Percentiles rank a stretch among this genome's conserved stretches.
These are phyloP conservation scores for Cerceris ruficornis DNA, from an alignment of 2,888 invertebrate genomes.

Conservation along the genomic window DNA sequence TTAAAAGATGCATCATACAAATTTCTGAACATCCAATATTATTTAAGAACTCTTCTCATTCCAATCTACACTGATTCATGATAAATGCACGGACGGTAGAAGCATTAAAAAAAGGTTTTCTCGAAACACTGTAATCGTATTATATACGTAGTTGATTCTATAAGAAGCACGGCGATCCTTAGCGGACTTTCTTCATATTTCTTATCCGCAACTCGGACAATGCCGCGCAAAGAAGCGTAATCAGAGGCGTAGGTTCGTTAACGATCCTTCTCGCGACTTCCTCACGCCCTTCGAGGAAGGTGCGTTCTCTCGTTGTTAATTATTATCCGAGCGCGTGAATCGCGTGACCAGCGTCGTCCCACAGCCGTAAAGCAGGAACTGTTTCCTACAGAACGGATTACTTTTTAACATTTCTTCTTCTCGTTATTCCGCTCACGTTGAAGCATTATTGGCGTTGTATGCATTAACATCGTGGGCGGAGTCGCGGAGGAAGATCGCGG, in stretches of 20 bases:
- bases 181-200: neutral
- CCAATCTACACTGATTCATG: no score
- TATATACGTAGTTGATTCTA: neutral
- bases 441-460: slow-evolving; percentile 41
- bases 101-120: no score
- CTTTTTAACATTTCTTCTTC: neutral
- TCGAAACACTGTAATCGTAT: neutral
- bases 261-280: slow-evolving; percentile 44
- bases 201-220: slow-evolving; percentile 13
- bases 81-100: no score
- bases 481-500: slow-evolving; percentile 48
- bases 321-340: slow-evolving; percentile 71
- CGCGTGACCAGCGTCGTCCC: slow-evolving; percentile 71
- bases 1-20: no score
- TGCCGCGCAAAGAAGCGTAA: slow-evolving; percentile 11
- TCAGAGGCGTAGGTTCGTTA: slow-evolving; percentile 44
- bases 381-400: slow-evolving; percentile 51
- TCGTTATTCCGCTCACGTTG: neutral
- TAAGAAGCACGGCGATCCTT: slow-evolving; percentile 9
- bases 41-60: no score
- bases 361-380: slow-evolving; percentile 70
- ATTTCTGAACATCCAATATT: no score
- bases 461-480: slow-evolving; percentile 46
- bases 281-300: slow-evolving; percentile 47
- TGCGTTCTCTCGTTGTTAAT: slow-evolving; percentile 56